These are phyloP conservation scores for Xenopus tropicalis DNA, from an alignment of 2,113 vertebrate species.

Conservation along the genomic window UCB_Xtro_10.0 CM004450.2:99145001-99145500, in stretches of 20 bases:
- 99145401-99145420: background rate
- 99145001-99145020: background rate
- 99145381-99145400: conserved; percentile 20
- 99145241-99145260: conserved; percentile 43
- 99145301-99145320: conserved; percentile 23
- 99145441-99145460: too few species aligned
- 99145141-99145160: conserved; percentile 20
- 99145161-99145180: conserved; percentile 32
- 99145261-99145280: conserved; percentile 19
- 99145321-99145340: conserved; percentile 37
- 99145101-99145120: conserved; percentile 14
- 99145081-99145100: background rate
- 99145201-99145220: conserved; percentile 35
- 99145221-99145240: conserved; percentile 25
- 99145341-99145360: conserved; percentile 24
- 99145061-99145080: conserved; percentile 27
- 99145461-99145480: too few species aligned
- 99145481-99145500: too few species aligned
- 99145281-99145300: conserved; percentile 34
- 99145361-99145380: conserved; percentile 24
- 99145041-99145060: conserved; percentile 15
- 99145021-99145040: conserved; percentile 24
- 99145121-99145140: conserved; percentile 12
- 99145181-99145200: conserved; percentile 43
- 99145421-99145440: background rate